Evolutionary conservation across 1,140 invertebrate genomes (phyloP).

Genomic region (Bombus ignitus): DNA sequence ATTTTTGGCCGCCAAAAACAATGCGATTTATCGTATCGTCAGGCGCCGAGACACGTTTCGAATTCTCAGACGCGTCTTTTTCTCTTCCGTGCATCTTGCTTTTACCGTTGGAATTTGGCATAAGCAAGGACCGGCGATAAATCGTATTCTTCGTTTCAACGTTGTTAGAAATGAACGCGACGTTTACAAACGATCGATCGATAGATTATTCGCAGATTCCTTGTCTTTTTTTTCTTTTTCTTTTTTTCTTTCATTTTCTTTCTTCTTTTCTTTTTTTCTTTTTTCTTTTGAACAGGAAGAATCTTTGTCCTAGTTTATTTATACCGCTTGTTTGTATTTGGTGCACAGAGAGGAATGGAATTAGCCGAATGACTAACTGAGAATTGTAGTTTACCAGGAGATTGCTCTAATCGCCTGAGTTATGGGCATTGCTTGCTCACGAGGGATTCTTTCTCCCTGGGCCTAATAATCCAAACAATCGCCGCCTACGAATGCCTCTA

Average conservation of each 20-base stretch:
- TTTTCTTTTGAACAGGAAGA: not conserved
- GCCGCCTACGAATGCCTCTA: not conserved
- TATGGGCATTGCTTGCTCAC: not conserved
- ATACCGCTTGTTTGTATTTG: not conserved
- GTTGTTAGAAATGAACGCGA: not conserved
- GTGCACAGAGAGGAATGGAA: not conserved
- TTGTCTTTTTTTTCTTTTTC: not conserved
- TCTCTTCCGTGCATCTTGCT: not conserved
- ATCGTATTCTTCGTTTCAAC: not conserved
- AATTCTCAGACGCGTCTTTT: conserved; percentile 41
- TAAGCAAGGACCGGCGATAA: not conserved
- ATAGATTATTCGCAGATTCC: not conserved
- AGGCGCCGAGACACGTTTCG: conserved; percentile 39
- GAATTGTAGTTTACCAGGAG: not conserved
- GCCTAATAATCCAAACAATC: conserved; percentile 16
- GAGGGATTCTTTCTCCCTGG: not conserved
- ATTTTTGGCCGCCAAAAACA: conserved; percentile 56
- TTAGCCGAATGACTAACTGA: not conserved
- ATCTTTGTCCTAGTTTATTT: not conserved
- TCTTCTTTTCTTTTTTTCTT: not conserved
- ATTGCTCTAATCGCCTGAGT: conserved; percentile 20
- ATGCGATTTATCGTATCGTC: conserved; percentile 55
- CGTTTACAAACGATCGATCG: not conserved
- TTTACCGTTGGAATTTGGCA: not conserved
- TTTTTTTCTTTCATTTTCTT: too few relatives aligned